Base-by-base conservation (phyloP, 2,797 vertebrate genomes). In the Acanthis flammea region DNA sequence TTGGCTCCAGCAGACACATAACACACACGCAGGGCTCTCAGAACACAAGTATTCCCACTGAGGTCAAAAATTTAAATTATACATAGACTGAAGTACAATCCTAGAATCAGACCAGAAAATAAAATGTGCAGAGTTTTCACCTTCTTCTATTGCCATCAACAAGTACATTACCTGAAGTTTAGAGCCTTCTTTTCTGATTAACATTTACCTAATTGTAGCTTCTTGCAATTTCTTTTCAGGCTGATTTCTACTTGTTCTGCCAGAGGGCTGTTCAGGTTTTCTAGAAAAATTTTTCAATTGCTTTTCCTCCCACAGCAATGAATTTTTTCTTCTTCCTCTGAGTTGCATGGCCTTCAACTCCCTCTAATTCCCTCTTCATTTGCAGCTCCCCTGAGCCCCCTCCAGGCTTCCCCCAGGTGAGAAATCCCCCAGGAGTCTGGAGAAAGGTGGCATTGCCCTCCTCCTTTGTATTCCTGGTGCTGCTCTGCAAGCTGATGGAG, bases 401-500 rank as follows among this genome's bases (percentile, higher is more conserved):
- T 78, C 28, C 2, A 7, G 19, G 15, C 16, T 48, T 86, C 41
- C 54, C 14, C 25, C 53, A 71, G 45, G 54, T 67, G 60, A 37
- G 30, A 53, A 77, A 55, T 16, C 0, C 37, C 37, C 37, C 37
- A 37, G 37, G 0, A 39, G n/a, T 22, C 39, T 55, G 45, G 24
- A 53, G 27, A 53, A 35, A 76, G 33, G 18, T 1, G 1, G 19
- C 15, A 9, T 19, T 45, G 53, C 41, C 37, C 50, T 83, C 27
- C 23, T 31, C 76, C 66, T 47, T 14, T 10, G 7, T 27, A 41
- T 6, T 57, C 61, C 53, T 39, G 28, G n/a, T 19, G 44, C 27
- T 48, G 7, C 2, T 48, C 30, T 48, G n/a, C 61, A 67, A 97
- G 76, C 89, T 97, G 97, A 98, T 98, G 96, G 96, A 97, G 84